Base-by-base conservation (phyloP, 2,888 invertebrate species). In the Metalampra italica region DNA sequence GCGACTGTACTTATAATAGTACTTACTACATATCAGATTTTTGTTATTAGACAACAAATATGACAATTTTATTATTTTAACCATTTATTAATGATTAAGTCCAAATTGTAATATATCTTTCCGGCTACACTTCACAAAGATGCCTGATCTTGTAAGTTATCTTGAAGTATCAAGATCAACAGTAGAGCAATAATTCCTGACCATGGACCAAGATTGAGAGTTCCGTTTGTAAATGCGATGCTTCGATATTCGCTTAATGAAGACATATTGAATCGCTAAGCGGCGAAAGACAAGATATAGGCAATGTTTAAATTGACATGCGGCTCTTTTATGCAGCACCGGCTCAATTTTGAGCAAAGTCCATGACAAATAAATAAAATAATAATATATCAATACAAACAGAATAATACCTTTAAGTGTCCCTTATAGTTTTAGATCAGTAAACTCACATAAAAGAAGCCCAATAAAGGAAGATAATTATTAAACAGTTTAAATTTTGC, bases 261-360 rank as follows among this genome's bases (percentile, higher is more conserved):
- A 89, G 88, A 88, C 88, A 88, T 89, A 89, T 89, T 88, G 88
- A 87, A 85, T 84, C 83, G 84, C 82, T 75, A 80, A 84, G 75
- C 83, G 79, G 78, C 78, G 66, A 75, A 74, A 70, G 83, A 79
- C 82, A 82, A 81, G 74, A 79, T 82, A 82, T 85, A 83, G 79
- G 76, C 84, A 78, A 82, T 79, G 82, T 77, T 82, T 82, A 85
- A 85, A 86, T 83, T 86, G 87, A 85, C 83, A 62, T 77, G 83
- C 78, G 79, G 80, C 63, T 67, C 78, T 79, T 85, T 80, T 80
- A 80, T 75, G 68, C 58, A 53, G 68, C 72, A 75, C 78, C 74
- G 75, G 72, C 60, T 75, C 61, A 68, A 60, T 63, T 60, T 59
- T 14, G 7, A 39, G n/a, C 39, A 36, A 36, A 36, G n/a, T 2